Percentiles rank a stretch among this genome's conserved stretches.
Conservation (phyloP, 2,113 vertebrate genomes). For the Xiphophorus maculatus region DNA sequence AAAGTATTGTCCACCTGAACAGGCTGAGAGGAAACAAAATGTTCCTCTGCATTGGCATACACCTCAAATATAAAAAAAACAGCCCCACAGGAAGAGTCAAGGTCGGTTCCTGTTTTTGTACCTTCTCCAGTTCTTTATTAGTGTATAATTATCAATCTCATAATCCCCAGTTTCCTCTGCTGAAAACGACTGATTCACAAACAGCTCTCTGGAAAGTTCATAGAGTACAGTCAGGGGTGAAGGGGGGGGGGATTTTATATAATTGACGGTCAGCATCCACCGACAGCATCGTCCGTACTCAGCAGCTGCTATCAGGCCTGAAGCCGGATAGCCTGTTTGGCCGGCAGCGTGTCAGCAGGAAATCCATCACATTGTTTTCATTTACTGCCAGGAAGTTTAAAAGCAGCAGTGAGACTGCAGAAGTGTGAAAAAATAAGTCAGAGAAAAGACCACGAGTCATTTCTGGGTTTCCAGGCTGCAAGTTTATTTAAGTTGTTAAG, state of each 20-base stretch:
- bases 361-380: slow-evolving; percentile 26
- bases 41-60: background rate
- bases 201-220: slow-evolving; percentile 43
- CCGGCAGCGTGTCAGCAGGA: slow-evolving; percentile 4
- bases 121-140: slow-evolving; percentile 53
- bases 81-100: slow-evolving; percentile 40
- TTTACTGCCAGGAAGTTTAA: slow-evolving; percentile 15
- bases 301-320: slow-evolving; percentile 48
- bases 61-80: background rate
- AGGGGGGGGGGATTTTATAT: slow-evolving; percentile 23
- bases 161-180: slow-evolving; percentile 61
- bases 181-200: slow-evolving; percentile 57
- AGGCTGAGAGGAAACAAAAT: slow-evolving; percentile 31
- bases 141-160: slow-evolving; percentile 23
- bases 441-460: background rate
- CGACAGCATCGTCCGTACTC: slow-evolving; percentile 38
- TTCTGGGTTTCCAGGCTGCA: background rate
- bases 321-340: slow-evolving; percentile 28
- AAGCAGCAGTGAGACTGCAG: background rate
- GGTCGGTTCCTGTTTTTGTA: slow-evolving; percentile 75
- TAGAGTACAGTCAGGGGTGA: slow-evolving; percentile 19
- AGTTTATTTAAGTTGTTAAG: background rate
- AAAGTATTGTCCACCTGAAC: slow-evolving; percentile 29
- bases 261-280: slow-evolving; percentile 36
- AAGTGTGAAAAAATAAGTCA: background rate